Percentiles rank a stretch among this genome's conserved stretches.
These are phyloP conservation scores for Clarias pachynema DNA, from an alignment of 2,797 vertebrate species.

Conservation along the genomic window DNA sequence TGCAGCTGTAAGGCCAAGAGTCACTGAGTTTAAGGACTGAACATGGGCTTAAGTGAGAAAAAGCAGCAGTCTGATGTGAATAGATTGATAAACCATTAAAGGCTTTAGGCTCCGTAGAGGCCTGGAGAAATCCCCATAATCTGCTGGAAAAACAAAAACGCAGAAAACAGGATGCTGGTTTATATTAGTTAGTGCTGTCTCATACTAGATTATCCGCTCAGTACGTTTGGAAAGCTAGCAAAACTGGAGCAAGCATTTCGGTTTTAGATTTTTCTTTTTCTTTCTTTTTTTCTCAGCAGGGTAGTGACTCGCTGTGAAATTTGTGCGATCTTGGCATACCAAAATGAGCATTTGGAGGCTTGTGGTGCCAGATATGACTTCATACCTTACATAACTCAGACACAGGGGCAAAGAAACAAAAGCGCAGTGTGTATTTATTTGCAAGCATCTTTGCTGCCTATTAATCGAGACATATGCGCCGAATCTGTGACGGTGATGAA, in stretches of 20 bases:
- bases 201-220: not conserved
- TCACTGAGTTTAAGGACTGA: conserved; percentile 34
- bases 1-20: conserved; percentile 32
- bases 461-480: not conserved
- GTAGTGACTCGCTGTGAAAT: conserved; percentile 59
- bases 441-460: not conserved
- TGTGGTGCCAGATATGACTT: conserved; percentile 72
- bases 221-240: not conserved
- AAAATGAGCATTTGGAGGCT: conserved; percentile 59
- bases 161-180: conserved; percentile 7
- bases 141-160: not conserved
- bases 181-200: not conserved
- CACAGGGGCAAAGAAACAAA: conserved; percentile 59
- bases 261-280: too few relatives aligned
- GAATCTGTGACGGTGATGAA: not conserved
- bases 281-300: not conserved
- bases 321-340: conserved; percentile 62
- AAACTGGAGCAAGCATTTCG: not conserved
- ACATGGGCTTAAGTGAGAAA: conserved; percentile 15
- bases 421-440: not conserved
- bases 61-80: not conserved
- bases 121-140: conserved; percentile 40
- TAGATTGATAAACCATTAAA: conserved; percentile 30
- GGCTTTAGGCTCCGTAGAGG: conserved; percentile 22
- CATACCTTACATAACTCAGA: conserved; percentile 66